Evolutionary conservation across 2,797 vertebrate genomes (phyloP).

Genomic region (Urosaurus nigricauda): DNA sequence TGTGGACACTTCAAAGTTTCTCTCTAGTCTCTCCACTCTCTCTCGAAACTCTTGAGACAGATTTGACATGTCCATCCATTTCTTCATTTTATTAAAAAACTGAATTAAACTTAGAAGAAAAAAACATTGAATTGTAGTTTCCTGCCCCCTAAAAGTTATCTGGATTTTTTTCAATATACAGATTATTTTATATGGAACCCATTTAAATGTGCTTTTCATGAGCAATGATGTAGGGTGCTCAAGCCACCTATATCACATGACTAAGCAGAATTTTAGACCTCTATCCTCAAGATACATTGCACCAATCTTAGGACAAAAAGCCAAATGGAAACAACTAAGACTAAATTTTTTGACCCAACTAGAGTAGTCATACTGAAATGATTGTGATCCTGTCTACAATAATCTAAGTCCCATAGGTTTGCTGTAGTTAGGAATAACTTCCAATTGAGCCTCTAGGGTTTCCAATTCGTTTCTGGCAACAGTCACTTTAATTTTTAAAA

Average conservation of each 20-base stretch:
- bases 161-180: background rate
- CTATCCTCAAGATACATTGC: background rate
- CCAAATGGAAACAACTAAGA: background rate
- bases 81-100: slow-evolving; percentile 99
- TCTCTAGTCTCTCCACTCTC: slow-evolving; percentile 90
- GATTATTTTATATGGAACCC: background rate
- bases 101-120: slow-evolving; percentile 88
- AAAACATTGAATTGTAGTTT: slow-evolving; percentile 11
- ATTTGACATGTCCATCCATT: slow-evolving; percentile 98
- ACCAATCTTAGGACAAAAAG: slow-evolving; percentile 7
- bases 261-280: background rate
- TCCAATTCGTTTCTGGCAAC: no score
- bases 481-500: background rate
- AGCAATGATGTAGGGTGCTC: background rate
- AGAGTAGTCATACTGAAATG: no score
- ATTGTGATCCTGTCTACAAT: no score
- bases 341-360: background rate
- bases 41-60: slow-evolving; percentile 90
- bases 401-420: background rate
- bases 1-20: slow-evolving; percentile 97
- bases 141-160: background rate
- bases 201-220: background rate
- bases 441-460: background rate
- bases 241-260: background rate
- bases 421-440: background rate